Conservation (phyloP, 2,113 vertebrate genomes). For the Aphelocoma coerulescens region DNA sequence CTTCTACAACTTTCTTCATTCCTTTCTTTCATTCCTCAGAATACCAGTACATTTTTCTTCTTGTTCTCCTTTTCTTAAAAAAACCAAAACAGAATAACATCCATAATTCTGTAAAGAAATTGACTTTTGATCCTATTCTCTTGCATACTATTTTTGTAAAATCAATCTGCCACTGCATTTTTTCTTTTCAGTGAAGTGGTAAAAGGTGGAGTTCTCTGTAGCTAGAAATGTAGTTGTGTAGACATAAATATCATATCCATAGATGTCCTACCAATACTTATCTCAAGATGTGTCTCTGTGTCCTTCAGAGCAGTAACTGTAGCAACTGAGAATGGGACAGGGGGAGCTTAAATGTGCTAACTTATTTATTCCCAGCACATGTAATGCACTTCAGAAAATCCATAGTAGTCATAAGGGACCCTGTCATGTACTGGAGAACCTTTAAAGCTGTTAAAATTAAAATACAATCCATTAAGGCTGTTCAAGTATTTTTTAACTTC, state of each 20-base stretch:
- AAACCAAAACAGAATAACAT: constrained; percentile 32
- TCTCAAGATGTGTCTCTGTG: constrained; percentile 59
- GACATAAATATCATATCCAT: constrained; percentile 66
- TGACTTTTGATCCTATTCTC: constrained; percentile 52
- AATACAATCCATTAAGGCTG: constrained; percentile 54
- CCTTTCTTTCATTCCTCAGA: not conserved
- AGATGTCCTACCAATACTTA: constrained; percentile 46
- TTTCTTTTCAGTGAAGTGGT: constrained; percentile 42
- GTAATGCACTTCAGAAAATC: constrained; percentile 55
- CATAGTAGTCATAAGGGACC: constrained; percentile 41
- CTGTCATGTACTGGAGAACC: constrained; percentile 42
- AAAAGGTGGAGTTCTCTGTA: constrained; percentile 59
- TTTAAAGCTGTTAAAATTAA: constrained; percentile 69
- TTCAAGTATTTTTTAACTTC: constrained; percentile 61
- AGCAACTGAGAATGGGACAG: constrained; percentile 61
- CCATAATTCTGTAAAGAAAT: constrained; percentile 70
- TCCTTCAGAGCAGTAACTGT: constrained; percentile 64
- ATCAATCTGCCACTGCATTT: constrained; percentile 58
- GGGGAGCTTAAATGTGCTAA: constrained; percentile 55
- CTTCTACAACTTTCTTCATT: not conserved
- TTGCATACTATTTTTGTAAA: constrained; percentile 61
- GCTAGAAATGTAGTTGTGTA: constrained; percentile 66
- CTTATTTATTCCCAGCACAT: constrained; percentile 63
- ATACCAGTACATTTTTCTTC: not conserved
- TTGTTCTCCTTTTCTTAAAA: constrained; percentile 9